These are phyloP conservation scores for Lepidurus arcticus DNA, from an alignment of 1,140 invertebrate species.

Conservation along the genomic window DNA sequence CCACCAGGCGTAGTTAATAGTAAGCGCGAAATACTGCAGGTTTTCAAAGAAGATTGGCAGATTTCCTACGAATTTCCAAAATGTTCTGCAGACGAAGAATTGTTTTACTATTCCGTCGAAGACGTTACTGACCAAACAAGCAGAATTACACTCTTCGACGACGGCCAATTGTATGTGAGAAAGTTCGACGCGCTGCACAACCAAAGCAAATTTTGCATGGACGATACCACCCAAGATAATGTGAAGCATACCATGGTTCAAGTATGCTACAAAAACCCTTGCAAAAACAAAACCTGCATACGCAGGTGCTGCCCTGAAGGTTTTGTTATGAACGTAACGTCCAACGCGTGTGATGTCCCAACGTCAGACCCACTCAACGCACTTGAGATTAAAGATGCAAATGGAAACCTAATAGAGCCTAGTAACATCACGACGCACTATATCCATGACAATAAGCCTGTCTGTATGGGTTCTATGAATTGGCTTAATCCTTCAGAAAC, in stretches of 20 bases:
- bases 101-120: background rate
- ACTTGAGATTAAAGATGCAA: too few species aligned
- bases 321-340: too few species aligned
- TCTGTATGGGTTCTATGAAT: too few species aligned
- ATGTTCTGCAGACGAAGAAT: background rate
- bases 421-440: too few species aligned
- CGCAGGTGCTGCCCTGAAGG: constrained; percentile 15
- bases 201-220: background rate
- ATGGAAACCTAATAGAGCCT: too few species aligned
- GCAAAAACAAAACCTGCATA: constrained; percentile 20
- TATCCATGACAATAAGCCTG: too few species aligned
- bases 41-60: background rate
- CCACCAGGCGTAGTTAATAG: background rate
- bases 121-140: background rate
- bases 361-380: too few species aligned
- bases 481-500: too few species aligned
- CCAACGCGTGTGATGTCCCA: too few species aligned
- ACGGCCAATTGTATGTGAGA: background rate
- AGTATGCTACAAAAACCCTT: background rate
- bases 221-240: background rate
- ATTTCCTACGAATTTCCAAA: background rate
- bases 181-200: background rate
- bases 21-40: background rate
- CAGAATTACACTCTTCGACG: background rate
- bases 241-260: background rate